These are phyloP conservation scores for Aulostomus chinensis DNA, from an alignment of 2,797 vertebrate species.

Conservation along the genomic window DNA sequence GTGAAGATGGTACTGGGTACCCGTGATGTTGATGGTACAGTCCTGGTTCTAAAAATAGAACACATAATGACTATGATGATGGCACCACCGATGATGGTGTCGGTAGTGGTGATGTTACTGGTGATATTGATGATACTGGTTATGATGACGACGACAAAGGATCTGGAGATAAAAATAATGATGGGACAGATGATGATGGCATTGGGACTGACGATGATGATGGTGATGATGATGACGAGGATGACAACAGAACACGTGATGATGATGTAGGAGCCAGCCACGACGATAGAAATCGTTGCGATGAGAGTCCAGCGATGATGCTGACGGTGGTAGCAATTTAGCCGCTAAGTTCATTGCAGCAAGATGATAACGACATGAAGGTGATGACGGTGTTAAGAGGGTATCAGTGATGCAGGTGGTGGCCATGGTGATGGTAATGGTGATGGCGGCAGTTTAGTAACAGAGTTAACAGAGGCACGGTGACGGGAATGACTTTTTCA, in stretches of 20 bases:
- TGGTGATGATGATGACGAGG: background rate
- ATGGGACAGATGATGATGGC: no score
- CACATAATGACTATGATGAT: no score
- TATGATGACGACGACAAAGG: background rate
- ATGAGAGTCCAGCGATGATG: background rate
- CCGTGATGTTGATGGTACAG: no score
- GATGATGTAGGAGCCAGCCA: background rate
- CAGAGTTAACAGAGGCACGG: slow-evolving; percentile 5
- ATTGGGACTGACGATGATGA: background rate
- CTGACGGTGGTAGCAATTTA: no score
- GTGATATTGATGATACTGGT: background rate
- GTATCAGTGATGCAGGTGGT: background rate
- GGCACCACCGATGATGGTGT: background rate
- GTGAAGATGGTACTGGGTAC: no score
- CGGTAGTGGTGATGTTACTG: background rate
- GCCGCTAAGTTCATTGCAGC: no score
- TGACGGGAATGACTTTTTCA: slow-evolving; percentile 21
- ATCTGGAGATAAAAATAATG: no score
- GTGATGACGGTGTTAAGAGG: background rate
- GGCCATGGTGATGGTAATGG: background rate
- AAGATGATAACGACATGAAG: no score
- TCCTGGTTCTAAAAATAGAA: no score
- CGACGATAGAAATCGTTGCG: background rate
- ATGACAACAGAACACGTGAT: background rate
- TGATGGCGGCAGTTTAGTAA: background rate